Base-by-base conservation (phyloP, 2,797 vertebrate species). In the Phaenicophaeus curvirostris region DNA sequence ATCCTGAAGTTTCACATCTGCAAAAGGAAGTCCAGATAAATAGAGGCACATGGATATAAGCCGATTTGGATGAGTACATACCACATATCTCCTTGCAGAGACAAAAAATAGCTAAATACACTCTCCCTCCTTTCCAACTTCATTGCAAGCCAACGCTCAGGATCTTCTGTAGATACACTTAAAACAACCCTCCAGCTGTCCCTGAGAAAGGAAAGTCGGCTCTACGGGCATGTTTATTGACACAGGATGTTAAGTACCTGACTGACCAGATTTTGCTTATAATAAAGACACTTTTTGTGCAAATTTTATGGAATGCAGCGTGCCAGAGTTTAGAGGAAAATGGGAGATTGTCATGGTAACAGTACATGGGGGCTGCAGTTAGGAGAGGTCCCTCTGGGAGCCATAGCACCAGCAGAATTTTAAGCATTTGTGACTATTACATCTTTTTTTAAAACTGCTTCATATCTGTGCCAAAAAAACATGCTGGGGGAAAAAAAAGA, bases 301-400 rank as follows among this genome's bases (percentile, higher is more conserved):
- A 77, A 72, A 78, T 92, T 90, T 85, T 12, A 44, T 12, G 91
- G 95, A 93, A 96, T 44, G 95, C 3, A 4, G 93, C 30, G 2
- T 79, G 90, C 94, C 66, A 63, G 84, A 94, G 81, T n/a, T 91
- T 72, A 76, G 89, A 87, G 66, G 75, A 51, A 95, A 97, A 74
- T 2, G 80, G 65, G 85, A 82, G 44, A 78, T 93, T 4, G 5
- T 72, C 62, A 53, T 65, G 76, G 92, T 46, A 92, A 94, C 51
- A 6, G 91, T 88, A 82, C 67, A 51, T 18, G 66, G 87, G 89
- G 94, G 88, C 42, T 94, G 85, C 74, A 15, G 33, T 11, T 46
- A 50, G 94, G 62, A 96, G 91, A 65, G 37, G 16, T 92, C 71
- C 95, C 92, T 76, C 42, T 42, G 95, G 87, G 94, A 94, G 20